These are phyloP conservation scores for Reticulitermes speratus DNA, from an alignment of 1,140 invertebrate species.

Conservation along the genomic window DNA sequence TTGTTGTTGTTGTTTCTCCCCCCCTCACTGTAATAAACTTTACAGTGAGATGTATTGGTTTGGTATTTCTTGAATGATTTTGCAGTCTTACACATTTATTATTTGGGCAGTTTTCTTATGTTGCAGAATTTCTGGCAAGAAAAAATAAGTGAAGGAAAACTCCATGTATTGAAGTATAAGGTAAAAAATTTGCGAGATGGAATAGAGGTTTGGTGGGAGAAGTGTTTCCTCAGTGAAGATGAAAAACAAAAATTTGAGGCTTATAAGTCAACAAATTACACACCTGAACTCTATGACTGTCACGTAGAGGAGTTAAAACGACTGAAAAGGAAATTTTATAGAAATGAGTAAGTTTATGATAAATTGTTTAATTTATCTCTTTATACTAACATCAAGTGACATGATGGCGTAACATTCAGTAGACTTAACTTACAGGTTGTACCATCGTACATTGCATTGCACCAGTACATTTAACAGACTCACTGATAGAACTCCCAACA, in stretches of 20 bases:
- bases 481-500: too few species aligned
- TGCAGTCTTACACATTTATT: too few species aligned
- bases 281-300: neutral
- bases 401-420: too few species aligned
- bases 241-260: neutral
- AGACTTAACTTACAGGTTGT: too few species aligned
- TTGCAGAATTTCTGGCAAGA: neutral
- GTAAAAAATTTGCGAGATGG: neutral
- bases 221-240: neutral
- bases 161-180: neutral
- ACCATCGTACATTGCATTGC: too few species aligned
- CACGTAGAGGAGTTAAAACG: neutral
- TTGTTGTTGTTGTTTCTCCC: too few species aligned
- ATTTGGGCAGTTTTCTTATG: neutral
- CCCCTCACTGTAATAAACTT: too few species aligned
- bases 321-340: neutral
- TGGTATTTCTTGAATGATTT: too few species aligned
- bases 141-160: neutral
- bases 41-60: too few species aligned
- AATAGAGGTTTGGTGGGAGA: constrained; percentile 5
- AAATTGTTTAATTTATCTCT: too few species aligned
- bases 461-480: too few species aligned
- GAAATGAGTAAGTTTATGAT: neutral
- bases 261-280: neutral
- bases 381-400: too few species aligned